Base-by-base conservation (phyloP, 1,140 invertebrate species). In the Phymastichus coffea region DNA sequence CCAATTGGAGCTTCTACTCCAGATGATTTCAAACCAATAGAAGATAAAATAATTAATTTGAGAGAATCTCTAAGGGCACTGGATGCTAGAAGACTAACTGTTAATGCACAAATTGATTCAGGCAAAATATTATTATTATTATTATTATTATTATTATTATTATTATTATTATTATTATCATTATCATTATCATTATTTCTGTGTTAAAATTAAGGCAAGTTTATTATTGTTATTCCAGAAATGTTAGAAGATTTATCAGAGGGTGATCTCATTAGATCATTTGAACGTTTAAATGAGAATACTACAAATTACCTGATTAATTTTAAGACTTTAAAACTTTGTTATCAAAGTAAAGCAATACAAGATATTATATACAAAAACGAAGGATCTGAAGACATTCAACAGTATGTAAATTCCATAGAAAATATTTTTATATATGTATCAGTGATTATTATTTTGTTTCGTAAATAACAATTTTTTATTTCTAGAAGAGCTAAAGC, bases 11-110 rank as follows among this genome's bases (percentile, higher is more conserved):
- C 66, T 8, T 35, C 67, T 10, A 66, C 65, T 12, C 15, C 66
- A 6, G 56, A 74, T 38, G 74, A 74, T 59, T 70, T 63, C 4
- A 71, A 64, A 28, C 66, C 75, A 3, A 28, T 65, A 2, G 64
- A 74, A 23, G 70, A 74, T 33, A 73, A 66, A 59, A 72, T 77
- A 22, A 17, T 6, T 30, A 37, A 57, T 20, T 28, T 63, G n/a
- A 65, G 65, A 44, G 17, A 61, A 23, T 53, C 48, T 2, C 33
- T 70, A 14, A 65, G 37, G 52, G 51, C n/a, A 10, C 26, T 72
- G 38, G 72, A 64, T 41, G 57, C 69, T 3, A 68, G 64, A 19
- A 48, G 59, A 30, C 35, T 75, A 47, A 58, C 62, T 19, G 40
- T 73, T 6, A 63, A 57, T 58, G 61, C 69, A 15, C 61, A 65